Conservation (phyloP, 2,888 invertebrate species). For the Sthenelais limicola region DNA sequence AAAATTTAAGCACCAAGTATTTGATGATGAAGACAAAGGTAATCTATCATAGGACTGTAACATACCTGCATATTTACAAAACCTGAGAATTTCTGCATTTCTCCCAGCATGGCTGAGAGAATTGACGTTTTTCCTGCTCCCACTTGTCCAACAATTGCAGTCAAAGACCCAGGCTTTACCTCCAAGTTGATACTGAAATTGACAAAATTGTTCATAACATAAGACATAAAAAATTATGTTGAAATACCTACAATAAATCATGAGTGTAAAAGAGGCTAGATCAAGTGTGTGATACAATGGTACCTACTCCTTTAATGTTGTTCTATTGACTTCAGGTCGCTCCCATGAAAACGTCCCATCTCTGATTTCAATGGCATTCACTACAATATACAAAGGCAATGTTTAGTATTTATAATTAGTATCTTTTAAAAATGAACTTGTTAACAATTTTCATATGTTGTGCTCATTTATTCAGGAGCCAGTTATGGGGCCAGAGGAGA, state of each 20-base stretch:
- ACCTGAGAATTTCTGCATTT: constrained; percentile 62
- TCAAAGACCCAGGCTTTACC: constrained; percentile 80
- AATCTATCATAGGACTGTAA: not conserved
- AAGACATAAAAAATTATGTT: too few relatives aligned
- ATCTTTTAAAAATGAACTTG: too few relatives aligned
- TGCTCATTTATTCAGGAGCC: too few relatives aligned
- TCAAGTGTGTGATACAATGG: not conserved
- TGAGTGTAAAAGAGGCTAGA: not conserved
- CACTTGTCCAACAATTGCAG: constrained; percentile 89
- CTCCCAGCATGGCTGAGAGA: constrained; percentile 64
- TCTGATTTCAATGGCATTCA: constrained; percentile 12
- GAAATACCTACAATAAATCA: too few relatives aligned
- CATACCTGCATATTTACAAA: constrained; percentile 58
- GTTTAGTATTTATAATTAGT: too few relatives aligned
- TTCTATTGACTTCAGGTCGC: not conserved
- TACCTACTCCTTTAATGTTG: constrained; percentile 32
- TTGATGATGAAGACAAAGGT: too few relatives aligned
- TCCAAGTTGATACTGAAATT: constrained; percentile 80
- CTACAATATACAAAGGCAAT: not conserved
- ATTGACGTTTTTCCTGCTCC: constrained; percentile 82
- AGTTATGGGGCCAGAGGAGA: too few relatives aligned
- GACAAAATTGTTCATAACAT: too few relatives aligned
- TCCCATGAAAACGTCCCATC: constrained; percentile 37
- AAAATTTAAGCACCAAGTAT: too few relatives aligned
- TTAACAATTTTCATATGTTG: too few relatives aligned